Evolutionary conservation across 2,113 vertebrate species (phyloP).

Genomic region (Alouatta palliata): DNA sequence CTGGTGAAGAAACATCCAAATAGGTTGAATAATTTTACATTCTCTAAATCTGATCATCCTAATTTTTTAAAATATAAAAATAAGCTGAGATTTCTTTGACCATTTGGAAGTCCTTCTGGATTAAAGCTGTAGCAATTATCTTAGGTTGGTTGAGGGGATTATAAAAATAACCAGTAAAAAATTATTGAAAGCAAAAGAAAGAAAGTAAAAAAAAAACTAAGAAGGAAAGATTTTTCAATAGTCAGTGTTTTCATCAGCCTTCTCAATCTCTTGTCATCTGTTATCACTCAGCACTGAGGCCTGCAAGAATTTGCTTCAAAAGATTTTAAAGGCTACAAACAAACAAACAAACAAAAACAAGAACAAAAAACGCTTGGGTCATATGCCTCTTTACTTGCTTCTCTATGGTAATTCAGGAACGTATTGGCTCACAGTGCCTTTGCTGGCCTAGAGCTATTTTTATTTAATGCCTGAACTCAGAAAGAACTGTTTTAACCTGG

Average conservation of each 20-base stretch:
- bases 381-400: neutral
- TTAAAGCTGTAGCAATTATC: neutral
- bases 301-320: neutral
- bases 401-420: neutral
- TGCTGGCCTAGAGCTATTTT: conserved; percentile 24
- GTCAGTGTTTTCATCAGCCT: neutral
- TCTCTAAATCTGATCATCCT: neutral
- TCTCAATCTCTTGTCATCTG: fast-evolving
- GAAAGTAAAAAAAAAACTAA: neutral
- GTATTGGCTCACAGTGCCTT: neutral
- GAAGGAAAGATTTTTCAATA: neutral
- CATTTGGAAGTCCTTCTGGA: neutral
- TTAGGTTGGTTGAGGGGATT: neutral
- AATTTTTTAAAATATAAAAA: neutral
- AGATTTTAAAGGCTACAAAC: neutral
- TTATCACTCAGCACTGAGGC: neutral
- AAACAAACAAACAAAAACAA: no score
- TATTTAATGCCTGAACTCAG: conserved; percentile 29
- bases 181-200: neutral
- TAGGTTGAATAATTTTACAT: neutral
- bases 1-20: neutral
- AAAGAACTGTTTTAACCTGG: neutral
- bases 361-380: neutral
- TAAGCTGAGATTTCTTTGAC: no score
- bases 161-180: neutral